Base-by-base conservation (phyloP, 1,140 invertebrate genomes). In the Bilobella aurantiaca region DNA sequence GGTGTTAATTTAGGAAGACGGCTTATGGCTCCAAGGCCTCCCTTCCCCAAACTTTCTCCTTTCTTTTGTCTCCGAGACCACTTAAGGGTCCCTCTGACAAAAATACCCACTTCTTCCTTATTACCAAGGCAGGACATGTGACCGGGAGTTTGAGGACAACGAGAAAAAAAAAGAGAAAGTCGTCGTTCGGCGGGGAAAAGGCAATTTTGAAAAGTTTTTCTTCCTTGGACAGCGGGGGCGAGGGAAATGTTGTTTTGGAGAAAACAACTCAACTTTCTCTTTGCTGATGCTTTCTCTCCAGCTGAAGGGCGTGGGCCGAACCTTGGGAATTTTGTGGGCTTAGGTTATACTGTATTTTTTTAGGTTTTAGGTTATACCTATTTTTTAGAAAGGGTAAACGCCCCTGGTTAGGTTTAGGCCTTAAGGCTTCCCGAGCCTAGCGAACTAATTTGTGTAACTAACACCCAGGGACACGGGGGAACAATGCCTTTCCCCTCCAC, bases 381-480 rank as follows among this genome's bases (percentile, higher is more conserved):
- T n/a, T n/a, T n/a, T n/a, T n/a, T n/a, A n/a, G n/a, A n/a, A n/a
- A 46, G 47, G 32, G 47, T 34, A 61, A 61, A 61, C 47, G 21
- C 59, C 59, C 16, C 25, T 42, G 59, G 23, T 61, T 42, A 61
- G 32, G 37, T 61, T 37, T 32, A 23, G 21, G 37, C 59, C 21
- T 16, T 60, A 37, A 28, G 32, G 37, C 59, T n/a, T n/a, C n/a
- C 64, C 66, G 31, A 58, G 61, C 56, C 49, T 49, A 64, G 53
- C 60, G 64, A 69, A 66, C 68, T 66, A 69, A 69, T 69, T 69
- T 69, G 68, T 69, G 56, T 69, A 42, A 42, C 34, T 42, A 42
- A 42, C 34, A 42, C 34, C 34, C 34, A 42, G 34, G n/a, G 34
- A 42, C 34, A 42, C 34, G 34, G 18, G 34, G 34, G 34, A 18